Base-by-base conservation (phyloP, 2,888 invertebrate genomes). In the Callyntrura sp. region DNA sequence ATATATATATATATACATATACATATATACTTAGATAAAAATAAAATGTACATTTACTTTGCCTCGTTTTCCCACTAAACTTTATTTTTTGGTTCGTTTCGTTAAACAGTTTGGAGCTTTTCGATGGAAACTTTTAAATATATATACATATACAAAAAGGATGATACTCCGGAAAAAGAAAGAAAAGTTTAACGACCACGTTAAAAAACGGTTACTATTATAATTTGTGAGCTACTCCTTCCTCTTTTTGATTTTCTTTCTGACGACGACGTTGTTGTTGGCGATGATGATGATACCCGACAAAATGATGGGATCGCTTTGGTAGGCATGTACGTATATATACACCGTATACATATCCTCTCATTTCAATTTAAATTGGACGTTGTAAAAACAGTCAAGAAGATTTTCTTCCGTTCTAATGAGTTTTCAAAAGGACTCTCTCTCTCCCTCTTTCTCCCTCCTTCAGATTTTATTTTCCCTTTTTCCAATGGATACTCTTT, bases 161-260 rank as follows among this genome's bases (percentile, higher is more conserved):
- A 25, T 23, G 35, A 68, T 12, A 68, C 25, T 35, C 6, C 35
- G 35, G 35, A 35, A 14, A 70, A 45, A 11, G 25, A 14, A 78
- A 55, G 20, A 28, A 62, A 55, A 57, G 55, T 78, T 57, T 55
- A 78, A 78, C 51, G 57, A 78, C 35, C 78, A 51, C 78, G 78
- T 57, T 78, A 55, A 55, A 65, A 76, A 88, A 62, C 78, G 55
- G 78, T 88, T 84, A 84, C 84, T 78, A 60, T 78, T 84, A 88
- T 78, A 88, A 88, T 88, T 84, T 88, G 62, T 83, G 84, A 84
- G 68, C 57, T 35, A 68, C 86, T 78, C 78, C 51, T 70, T 84
- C 55, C 60, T 35, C 17, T 23, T 57, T 84, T 55, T 70, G 51
- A 70, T 70, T 84, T 55, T 70, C 28, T 62, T n/a, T 55, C 45